A percentile compares a stretch with the other conserved stretches of the same genome.
phyloP scores from a whole-genome alignment of 2,113 vertebrate species.

The Melanocharis versteri region DNA sequence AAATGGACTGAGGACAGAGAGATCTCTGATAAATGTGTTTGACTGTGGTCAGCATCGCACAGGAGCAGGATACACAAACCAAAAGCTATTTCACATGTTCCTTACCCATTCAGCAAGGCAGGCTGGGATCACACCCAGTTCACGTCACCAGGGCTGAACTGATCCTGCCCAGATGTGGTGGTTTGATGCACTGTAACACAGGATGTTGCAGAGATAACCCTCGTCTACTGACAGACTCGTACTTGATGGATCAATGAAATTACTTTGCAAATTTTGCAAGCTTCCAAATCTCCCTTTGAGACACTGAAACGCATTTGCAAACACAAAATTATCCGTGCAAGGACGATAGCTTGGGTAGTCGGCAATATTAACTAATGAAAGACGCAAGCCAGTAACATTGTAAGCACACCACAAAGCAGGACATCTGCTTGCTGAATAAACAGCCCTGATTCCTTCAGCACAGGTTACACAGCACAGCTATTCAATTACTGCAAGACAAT shows the following conservation, averaged over 20 bases:
- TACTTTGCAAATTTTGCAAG: background rate
- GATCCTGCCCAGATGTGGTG: background rate
- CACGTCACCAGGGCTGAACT: background rate
- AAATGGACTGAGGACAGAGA: slow-evolving; percentile 1
- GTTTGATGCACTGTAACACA: background rate
- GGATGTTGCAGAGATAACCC: background rate
- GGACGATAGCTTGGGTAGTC: background rate
- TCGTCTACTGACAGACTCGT: background rate
- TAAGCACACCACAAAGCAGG: slow-evolving; percentile 5
- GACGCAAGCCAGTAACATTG: background rate
- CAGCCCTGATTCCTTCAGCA: slow-evolving; percentile 32
- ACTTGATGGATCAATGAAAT: background rate
- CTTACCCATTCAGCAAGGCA: background rate
- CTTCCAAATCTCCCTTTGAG: background rate
- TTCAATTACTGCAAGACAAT: slow-evolving; percentile 49
- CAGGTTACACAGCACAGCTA: slow-evolving; percentile 10
- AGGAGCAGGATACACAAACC: background rate
- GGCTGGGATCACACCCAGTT: background rate
- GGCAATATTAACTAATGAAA: slow-evolving; percentile 21
- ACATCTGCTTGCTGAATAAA: slow-evolving; percentile 63
- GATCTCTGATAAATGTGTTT: background rate
- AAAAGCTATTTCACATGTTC: background rate
- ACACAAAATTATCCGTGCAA: background rate
- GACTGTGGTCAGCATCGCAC: background rate
- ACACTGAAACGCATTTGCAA: background rate